Conservation (phyloP, 2,888 invertebrate genomes). For the Seira ritae region DNA sequence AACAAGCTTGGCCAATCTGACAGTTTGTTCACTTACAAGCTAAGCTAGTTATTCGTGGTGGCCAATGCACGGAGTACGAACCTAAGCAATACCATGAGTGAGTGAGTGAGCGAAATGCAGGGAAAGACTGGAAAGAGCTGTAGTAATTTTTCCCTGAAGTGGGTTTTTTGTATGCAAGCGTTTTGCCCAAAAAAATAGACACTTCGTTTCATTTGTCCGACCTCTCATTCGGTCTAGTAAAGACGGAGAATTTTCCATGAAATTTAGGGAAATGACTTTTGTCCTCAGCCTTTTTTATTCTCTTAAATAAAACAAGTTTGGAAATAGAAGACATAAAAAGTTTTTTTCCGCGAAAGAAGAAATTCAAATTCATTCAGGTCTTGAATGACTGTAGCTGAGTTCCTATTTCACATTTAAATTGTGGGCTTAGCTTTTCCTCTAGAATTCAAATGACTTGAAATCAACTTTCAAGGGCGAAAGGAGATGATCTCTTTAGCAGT, state of each 20-base stretch:
- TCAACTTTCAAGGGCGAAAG: conserved; percentile 42
- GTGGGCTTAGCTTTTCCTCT: background rate
- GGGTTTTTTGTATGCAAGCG: conserved; percentile 9
- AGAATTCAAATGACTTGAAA: conserved; percentile 39
- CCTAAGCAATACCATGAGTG: too few relatives aligned
- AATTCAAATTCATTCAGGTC: conserved; percentile 1
- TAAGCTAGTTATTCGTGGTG: background rate
- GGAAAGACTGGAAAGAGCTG: background rate
- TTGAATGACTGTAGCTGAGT: too few relatives aligned
- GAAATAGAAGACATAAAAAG: background rate
- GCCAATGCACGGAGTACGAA: background rate
- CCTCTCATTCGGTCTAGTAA: background rate
- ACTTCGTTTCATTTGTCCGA: background rate
- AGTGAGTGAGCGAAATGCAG: too few relatives aligned
- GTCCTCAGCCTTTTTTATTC: background rate
- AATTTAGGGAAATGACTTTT: conserved; percentile 16
- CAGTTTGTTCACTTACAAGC: background rate
- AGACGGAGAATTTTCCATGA: conserved; percentile 5
- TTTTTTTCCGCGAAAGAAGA: background rate
- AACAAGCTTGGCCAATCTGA: conserved; percentile 16
- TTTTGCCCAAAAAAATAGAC: conserved; percentile 14
- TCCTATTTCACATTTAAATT: conserved; percentile 12
- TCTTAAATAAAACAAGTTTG: background rate
- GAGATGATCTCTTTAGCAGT: conserved; percentile 10
- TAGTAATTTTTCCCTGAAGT: conserved; percentile 7